A percentile compares a stretch with the other conserved stretches of the same genome.
phyloP scores from a whole-genome alignment of 2,113 vertebrate genomes.

The Platichthys flesus region DNA sequence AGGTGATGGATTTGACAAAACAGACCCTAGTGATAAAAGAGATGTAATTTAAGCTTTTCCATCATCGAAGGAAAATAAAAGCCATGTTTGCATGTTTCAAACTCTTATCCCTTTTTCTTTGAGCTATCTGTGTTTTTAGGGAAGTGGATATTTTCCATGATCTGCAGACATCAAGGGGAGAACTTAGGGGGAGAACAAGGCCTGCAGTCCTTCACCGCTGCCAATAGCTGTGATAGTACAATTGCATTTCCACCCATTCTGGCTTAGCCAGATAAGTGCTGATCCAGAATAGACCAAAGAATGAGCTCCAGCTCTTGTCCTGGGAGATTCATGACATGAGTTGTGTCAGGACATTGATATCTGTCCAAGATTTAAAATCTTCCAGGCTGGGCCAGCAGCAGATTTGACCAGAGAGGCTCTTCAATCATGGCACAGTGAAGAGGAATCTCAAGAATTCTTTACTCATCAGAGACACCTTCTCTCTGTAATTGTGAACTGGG shows the following conservation, averaged over 20 bases:
- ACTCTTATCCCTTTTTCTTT: conserved; percentile 35
- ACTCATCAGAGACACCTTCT: too few relatives aligned
- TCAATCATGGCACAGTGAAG: too few relatives aligned
- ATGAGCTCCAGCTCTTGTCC: background rate
- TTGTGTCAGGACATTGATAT: background rate
- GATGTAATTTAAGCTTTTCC: conserved; percentile 42
- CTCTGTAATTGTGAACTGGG: too few relatives aligned
- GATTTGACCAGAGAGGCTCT: too few relatives aligned
- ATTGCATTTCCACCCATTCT: conserved; percentile 22
- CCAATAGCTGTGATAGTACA: conserved; percentile 32
- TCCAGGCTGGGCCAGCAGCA: background rate
- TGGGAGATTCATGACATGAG: conserved; percentile 2
- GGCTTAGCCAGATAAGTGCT: conserved; percentile 3
- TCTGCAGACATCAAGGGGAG: conserved; percentile 29
- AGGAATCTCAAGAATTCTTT: too few relatives aligned
- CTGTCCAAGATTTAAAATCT: background rate
- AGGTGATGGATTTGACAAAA: conserved; percentile 54
- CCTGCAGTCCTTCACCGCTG: conserved; percentile 9
- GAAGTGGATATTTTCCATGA: conserved; percentile 51
- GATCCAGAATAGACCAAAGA: conserved; percentile 23
- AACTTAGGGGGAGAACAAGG: conserved; percentile 1
- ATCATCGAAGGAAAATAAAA: conserved; percentile 45
- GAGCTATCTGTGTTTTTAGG: conserved; percentile 24
- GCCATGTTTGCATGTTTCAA: conserved; percentile 55
- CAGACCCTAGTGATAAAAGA: conserved; percentile 44